Evolutionary conservation across 2,888 invertebrate genomes (phyloP), one percentile per base, ranked within the genome.

Genomic region (Machimus atricapillus): DNA sequence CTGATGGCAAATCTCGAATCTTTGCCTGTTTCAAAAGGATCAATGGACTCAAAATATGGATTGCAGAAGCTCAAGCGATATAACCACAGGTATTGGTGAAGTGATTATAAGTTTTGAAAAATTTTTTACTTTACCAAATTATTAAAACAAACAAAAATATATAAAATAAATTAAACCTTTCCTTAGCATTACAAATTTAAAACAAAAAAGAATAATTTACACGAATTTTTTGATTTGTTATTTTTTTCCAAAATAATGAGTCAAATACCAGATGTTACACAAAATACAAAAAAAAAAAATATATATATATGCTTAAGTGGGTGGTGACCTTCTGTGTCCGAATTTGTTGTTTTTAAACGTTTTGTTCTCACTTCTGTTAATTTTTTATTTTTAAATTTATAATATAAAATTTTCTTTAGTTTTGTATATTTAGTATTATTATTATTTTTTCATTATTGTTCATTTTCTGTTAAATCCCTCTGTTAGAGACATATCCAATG

Each of bases 1-100:
- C 94, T 99, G 91, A 99, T 99, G 98, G 97, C 98, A 89, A 99
- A 99, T 94, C 94, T 99, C 93, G 99, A 99, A 94, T 98, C 98
- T 87, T 95, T 99, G 89, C 99, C 99, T 77, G 99, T 99, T 89
- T 98, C 99, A 88, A 99, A 99, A 93, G 98, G 99, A 91, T 97
- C 98, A 90, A 97, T 98, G 92, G 98, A 98, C 93, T 97, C 98
- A 92, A 98, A 97, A 95, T 98, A 98, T 93, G 98, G 99, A 92
- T 95, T 99, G 91, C 98, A 98, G 94, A 98, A 98, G 95, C 95
- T 99, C 93, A 98, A 98, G 95, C 97, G 98, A 94, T 98, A 98
- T 95, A 98, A 98, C 94, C 97, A 98, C 95, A 98, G 98, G 98
- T 98, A 95, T 87, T 88, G 88, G 77, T 87, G 87, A 88, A 87